Evolutionary conservation across 2,888 invertebrate genomes (phyloP).

Genomic region (Megaustenia siamemsis): DNA sequence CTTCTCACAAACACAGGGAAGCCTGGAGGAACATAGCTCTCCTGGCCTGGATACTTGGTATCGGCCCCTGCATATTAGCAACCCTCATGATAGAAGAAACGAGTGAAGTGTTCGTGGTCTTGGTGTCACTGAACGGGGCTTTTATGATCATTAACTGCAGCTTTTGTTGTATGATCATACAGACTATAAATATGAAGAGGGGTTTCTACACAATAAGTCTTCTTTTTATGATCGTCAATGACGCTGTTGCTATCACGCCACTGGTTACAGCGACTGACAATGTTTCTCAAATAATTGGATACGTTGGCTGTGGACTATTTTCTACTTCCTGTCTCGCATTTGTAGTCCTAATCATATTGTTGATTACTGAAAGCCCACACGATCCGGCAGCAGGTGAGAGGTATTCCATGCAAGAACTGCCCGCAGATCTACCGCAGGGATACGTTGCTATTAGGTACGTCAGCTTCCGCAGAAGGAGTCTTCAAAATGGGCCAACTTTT

Average conservation of each 20-base stretch:
- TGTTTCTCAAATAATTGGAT: neutral
- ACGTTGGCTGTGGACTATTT: neutral
- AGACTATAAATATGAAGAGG: neutral
- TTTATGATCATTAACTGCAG: neutral
- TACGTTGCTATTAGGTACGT: neutral
- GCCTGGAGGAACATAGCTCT: constrained; percentile 38
- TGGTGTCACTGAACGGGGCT: neutral
- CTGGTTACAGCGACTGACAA: neutral
- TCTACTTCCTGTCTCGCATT: neutral
- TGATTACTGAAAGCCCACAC: neutral
- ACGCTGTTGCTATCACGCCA: neutral
- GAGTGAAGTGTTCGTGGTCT: neutral
- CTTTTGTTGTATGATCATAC: constrained; percentile 4
- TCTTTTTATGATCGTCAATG: neutral
- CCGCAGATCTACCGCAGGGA: neutral
- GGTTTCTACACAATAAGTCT: neutral
- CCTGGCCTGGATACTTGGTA: constrained; percentile 25
- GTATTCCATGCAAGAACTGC: neutral
- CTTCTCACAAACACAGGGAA: constrained; percentile 34
- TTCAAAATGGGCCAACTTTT: neutral
- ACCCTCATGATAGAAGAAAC: constrained; percentile 32
- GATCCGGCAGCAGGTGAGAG: neutral
- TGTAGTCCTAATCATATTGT: constrained; percentile 9
- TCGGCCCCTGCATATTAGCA: constrained; percentile 18
- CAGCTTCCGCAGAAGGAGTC: neutral